Evolutionary conservation across 2,113 vertebrate species (phyloP).

Genomic region (Aldabrachelys gigantea): DNA sequence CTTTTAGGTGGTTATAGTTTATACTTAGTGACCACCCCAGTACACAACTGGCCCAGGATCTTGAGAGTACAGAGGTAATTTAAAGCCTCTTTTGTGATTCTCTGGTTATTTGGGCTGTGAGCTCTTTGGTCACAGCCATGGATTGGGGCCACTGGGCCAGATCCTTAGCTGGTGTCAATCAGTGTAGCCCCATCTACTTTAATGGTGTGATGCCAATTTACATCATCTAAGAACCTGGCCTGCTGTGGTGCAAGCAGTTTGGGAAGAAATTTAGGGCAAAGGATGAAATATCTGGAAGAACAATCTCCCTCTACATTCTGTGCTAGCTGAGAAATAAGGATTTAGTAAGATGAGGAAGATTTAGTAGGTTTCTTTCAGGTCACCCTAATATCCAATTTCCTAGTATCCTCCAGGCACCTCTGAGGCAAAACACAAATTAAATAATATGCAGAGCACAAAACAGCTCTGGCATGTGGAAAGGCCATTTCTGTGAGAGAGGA

Average conservation of each 20-base stretch:
- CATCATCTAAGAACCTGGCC: conserved; percentile 14
- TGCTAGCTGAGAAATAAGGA: too few species aligned
- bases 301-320: rapidly evolving
- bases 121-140: background rate
- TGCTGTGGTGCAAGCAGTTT: background rate
- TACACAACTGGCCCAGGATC: too few species aligned
- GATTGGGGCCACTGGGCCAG: rapidly evolving
- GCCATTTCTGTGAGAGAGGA: background rate
- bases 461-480: too few species aligned
- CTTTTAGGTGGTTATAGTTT: too few species aligned
- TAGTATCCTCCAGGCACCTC: rapidly evolving
- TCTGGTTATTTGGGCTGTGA: rapidly evolving
- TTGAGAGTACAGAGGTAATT: too few species aligned
- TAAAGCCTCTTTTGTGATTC: too few species aligned
- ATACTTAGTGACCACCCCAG: too few species aligned
- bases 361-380: too few species aligned
- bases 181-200: background rate
- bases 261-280: rapidly evolving
- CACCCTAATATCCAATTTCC: rapidly evolving
- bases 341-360: too few species aligned
- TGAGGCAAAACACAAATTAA: background rate
- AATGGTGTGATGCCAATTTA: rapidly evolving
- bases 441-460: too few species aligned
- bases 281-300: rapidly evolving
- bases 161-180: background rate